phyloP scores from a whole-genome alignment of 2,113 vertebrate species.

The Eonycteris spelaea region DNA sequence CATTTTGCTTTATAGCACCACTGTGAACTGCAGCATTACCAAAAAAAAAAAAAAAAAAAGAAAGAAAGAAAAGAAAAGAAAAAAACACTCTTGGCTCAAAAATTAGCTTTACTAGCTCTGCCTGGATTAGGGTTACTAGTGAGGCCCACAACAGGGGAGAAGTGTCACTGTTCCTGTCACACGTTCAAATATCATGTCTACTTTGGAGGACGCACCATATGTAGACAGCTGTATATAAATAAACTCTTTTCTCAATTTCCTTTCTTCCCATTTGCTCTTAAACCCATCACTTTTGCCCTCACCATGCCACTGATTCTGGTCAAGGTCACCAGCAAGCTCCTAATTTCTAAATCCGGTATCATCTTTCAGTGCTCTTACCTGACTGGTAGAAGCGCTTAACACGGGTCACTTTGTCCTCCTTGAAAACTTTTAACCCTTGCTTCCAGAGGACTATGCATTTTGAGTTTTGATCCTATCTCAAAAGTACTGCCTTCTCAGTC shows the following conservation, averaged over 20 bases:
- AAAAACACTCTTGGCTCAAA: conserved; percentile 74
- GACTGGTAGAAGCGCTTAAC: background rate
- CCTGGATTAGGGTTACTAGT: conserved; percentile 78
- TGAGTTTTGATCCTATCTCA: background rate
- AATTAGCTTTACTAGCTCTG: conserved; percentile 79
- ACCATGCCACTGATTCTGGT: background rate
- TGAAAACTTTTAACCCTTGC: background rate
- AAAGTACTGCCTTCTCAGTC: background rate
- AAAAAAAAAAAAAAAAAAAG: conserved; percentile 21
- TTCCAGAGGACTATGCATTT: background rate
- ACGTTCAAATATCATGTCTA: background rate
- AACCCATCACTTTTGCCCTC: background rate
- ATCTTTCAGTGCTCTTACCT: background rate
- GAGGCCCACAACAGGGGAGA: conserved; percentile 59
- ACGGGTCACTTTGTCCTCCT: background rate
- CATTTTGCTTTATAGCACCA: conserved; percentile 82
- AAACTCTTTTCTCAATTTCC: background rate
- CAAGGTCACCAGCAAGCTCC: background rate
- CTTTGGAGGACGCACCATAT: background rate
- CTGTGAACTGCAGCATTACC: conserved; percentile 77
- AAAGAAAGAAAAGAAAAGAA: background rate
- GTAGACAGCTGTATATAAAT: background rate
- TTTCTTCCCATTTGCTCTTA: background rate
- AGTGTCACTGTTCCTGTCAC: background rate
- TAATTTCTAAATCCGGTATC: background rate